Percentiles rank a stretch among this genome's conserved stretches.
phyloP scores from a whole-genome alignment of 2,888 invertebrate genomes.

The Chymomyza amoena region DNA sequence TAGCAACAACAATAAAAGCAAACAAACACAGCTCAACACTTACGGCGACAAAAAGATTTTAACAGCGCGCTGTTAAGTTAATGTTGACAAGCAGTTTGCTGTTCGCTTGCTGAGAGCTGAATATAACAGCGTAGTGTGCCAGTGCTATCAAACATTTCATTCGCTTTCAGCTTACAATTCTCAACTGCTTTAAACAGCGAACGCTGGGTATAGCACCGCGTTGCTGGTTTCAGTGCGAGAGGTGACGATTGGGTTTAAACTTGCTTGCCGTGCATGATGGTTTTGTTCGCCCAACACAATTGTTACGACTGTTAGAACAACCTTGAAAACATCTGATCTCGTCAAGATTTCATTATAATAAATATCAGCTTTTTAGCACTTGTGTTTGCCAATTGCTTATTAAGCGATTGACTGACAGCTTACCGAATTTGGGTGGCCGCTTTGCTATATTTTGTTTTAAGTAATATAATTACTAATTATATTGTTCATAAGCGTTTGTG shows the following conservation, averaged over 20 bases:
- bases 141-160: background rate
- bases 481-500: background rate
- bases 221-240: constrained; percentile 29
- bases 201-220: fast-evolving
- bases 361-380: background rate
- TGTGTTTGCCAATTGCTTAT: background rate
- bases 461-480: background rate
- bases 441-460: background rate
- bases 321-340: constrained; percentile 75
- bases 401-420: constrained; percentile 44
- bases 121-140: background rate
- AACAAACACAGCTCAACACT: no score
- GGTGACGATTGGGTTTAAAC: constrained; percentile 70
- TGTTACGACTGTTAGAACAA: constrained; percentile 72
- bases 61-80: background rate
- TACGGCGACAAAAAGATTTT: no score
- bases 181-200: constrained; percentile 42
- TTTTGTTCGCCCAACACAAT: constrained; percentile 66
- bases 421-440: constrained; percentile 46
- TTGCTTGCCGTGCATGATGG: constrained; percentile 65
- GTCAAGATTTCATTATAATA: constrained; percentile 10
- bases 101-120: background rate
- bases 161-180: constrained; percentile 34
- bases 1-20: no score
- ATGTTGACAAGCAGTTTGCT: background rate